Evolutionary conservation across 2,888 invertebrate species (phyloP).

Genomic region (Mystacides longicornis): DNA sequence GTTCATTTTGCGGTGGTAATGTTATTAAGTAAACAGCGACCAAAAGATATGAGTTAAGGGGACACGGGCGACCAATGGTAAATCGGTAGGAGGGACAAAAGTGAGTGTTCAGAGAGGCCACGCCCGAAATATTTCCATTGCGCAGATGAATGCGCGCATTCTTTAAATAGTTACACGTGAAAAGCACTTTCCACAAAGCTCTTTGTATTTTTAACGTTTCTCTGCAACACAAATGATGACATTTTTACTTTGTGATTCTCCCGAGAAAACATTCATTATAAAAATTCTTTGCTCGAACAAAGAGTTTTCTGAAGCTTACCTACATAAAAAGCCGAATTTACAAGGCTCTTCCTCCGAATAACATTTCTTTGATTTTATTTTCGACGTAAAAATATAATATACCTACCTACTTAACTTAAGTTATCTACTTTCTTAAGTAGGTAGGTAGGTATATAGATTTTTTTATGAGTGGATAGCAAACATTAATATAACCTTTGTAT

Average conservation of each 20-base stretch:
- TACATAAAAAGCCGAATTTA: not conserved
- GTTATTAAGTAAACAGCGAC: conserved; percentile 11
- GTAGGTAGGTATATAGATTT: too few species aligned
- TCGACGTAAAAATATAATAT: too few species aligned
- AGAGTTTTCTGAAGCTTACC: not conserved
- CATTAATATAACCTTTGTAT: too few species aligned
- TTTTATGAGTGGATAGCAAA: too few species aligned
- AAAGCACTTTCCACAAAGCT: not conserved
- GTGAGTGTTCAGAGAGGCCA: conserved; percentile 14
- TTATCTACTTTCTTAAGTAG: too few species aligned
- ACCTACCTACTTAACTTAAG: too few species aligned
- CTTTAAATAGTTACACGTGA: not conserved
- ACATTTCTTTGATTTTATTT: not conserved
- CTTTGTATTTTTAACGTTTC: not conserved
- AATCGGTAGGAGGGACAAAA: conserved; percentile 14
- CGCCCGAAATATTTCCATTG: conserved; percentile 12
- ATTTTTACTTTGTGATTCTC: not conserved
- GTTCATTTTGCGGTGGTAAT: conserved; percentile 18
- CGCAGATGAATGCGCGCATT: conserved; percentile 6
- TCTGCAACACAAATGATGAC: not conserved
- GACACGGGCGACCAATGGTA: conserved; percentile 20
- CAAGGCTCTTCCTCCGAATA: not conserved
- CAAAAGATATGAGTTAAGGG: conserved; percentile 16
- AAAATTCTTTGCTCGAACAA: not conserved
- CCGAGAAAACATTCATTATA: not conserved